Evolutionary conservation across 2,113 vertebrate species (phyloP), one percentile per base, ranked within the genome.

Genomic region (Psittacula cyanocephala): DNA sequence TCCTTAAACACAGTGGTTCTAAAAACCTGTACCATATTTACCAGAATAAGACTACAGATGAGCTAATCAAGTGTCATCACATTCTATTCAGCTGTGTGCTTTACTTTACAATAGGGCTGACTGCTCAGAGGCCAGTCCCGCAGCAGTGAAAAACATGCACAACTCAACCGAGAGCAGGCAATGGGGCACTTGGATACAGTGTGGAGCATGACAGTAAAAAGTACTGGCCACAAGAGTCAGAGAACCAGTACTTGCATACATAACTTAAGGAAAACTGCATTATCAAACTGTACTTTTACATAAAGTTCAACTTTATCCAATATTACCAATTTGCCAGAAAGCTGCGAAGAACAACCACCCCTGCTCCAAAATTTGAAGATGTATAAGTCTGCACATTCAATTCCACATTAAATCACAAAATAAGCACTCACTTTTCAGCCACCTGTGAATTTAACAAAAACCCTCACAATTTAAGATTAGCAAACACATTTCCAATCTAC

Each of bases 321-420:
- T 91, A 94, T 20, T 83, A 83, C 70, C 41, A 81, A 91, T 93
- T 92, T 88, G 68, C 81, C 82, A 86, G 60, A 74, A 88, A 91
- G 82, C 64, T 80, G 50, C 79, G 83, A 90, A 93, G 69, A 94
- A 91, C 16, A 25, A 70, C 2, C 31, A 86, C 20, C 25, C 77
- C 57, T 59, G 33, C 57, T 47, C 79, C 13, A 20, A 77, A 77
- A 17, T 70, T 86, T 67, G 87, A 78, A 41, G 49, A 64, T 72
- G 70, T 81, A 19, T 81, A 86, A 85, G 72, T 96, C 85, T 85
- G 81, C 93, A 95, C 74, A 75, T n/a, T 84, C 50, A 96, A 44
- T 89, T 92, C 81, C 88, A 95, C 8, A 60, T 64, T 92, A 79
- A 92, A 91, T 82, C 91, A 95, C 81, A 91, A 96, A 93, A 85